Base-by-base conservation (phyloP, 2,113 vertebrate species). In the Corythaixoides concolor region DNA sequence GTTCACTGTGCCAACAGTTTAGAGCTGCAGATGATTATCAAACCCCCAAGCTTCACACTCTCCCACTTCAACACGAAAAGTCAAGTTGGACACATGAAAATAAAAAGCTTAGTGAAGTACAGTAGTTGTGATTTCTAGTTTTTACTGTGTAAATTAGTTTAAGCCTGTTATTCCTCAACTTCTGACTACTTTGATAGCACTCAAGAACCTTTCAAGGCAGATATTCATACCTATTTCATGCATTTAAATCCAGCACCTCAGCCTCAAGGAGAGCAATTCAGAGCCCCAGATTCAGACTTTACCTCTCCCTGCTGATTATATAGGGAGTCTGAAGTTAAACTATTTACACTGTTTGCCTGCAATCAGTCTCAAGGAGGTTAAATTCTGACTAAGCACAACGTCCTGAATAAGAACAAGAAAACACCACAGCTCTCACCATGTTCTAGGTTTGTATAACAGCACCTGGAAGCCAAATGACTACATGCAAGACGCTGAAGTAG, bases 1-100 rank as follows among this genome's bases (percentile, higher is more conserved):
- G 94, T 79, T 95, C 49, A 45, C 55, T 52, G 74, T 91, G 95
- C 83, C 95, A 89, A 55, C 77, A 66, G 86, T 77, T 81, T 50
- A 85, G 88, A 90, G 90, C 89, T 90, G 78, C 43, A 88, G 87
- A 84, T 86, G 85, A 88, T 67, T 95, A 94, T 87, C 91, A 84
- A 84, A 21, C 68, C 39, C 75, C 60, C 28, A 63, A 70, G 88
- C 15, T 23, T 93, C 78, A 83, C 88, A 88, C 88, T 68, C 88
- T 96, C 89, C 87, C 64, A 66, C 80, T 81, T 77, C 62, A 62
- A 68, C 56, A n/a, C 5, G 20, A 78, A 32, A 75, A 52, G 26
- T 23, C 64, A 62, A 35, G 49, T 41, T 41, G 78, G 90, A 79
- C 58, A 60, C 15, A 28, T 2, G 53, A 75, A 94, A 90, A 76